phyloP scores from a whole-genome alignment of 1,140 invertebrate species.

The Drosophila hydei region DNA sequence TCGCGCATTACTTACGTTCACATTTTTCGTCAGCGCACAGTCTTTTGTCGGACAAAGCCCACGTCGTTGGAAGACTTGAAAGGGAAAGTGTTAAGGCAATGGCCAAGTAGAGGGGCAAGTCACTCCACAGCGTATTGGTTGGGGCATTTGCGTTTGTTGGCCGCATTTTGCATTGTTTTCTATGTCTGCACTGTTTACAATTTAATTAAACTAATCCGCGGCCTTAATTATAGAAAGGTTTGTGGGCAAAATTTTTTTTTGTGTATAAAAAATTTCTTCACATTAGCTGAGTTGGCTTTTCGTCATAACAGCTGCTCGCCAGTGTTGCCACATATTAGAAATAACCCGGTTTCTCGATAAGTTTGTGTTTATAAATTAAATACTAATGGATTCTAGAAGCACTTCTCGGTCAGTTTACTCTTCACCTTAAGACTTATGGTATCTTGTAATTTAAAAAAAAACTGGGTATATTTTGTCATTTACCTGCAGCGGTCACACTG shows the following conservation, averaged over 20 bases:
- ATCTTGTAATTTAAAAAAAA: background rate
- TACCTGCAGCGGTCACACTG: constrained; percentile 2
- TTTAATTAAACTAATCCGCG: constrained; percentile 37
- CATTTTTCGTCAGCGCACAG: constrained; percentile 87
- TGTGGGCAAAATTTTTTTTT: constrained; percentile 60
- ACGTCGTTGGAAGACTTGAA: constrained; percentile 70
- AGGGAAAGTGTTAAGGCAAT: constrained; percentile 44
- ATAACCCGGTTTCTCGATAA: constrained; percentile 9
- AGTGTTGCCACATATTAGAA: constrained; percentile 25
- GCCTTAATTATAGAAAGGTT: constrained; percentile 18
- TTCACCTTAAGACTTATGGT: background rate
- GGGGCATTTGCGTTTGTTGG: constrained; percentile 53
- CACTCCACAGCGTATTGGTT: constrained; percentile 45
- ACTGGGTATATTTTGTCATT: background rate
- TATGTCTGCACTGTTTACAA: constrained; percentile 23
- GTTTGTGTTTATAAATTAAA: background rate
- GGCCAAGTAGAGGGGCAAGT: constrained; percentile 32
- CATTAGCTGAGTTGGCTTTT: constrained; percentile 69
- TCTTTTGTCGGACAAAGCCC: constrained; percentile 86
- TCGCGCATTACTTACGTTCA: constrained; percentile 84
- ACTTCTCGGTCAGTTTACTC: too few relatives aligned
- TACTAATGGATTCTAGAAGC: background rate
- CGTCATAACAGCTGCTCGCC: constrained; percentile 56
- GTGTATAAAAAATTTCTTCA: constrained; percentile 71
- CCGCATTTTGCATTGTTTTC: constrained; percentile 76